Evolutionary conservation across 2,113 vertebrate species (phyloP).

Genomic region (Bombycilla garrulus): DNA sequence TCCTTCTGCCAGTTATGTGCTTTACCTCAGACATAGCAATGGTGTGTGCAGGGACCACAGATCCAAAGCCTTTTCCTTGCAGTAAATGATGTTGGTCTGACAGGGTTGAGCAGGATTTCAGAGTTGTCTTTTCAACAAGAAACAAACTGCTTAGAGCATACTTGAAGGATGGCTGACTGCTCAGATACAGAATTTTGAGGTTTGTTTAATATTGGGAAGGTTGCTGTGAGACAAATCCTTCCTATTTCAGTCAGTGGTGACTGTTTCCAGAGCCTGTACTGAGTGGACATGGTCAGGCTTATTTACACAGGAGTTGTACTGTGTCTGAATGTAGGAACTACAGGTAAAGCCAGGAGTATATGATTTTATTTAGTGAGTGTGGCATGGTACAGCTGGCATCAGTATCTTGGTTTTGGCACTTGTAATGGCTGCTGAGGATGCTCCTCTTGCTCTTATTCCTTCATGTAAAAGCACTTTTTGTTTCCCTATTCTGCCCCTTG

Average conservation of each 20-base stretch:
- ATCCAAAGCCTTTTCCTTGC: background rate
- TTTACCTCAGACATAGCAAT: background rate
- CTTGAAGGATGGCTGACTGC: background rate
- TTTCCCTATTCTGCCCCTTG: background rate
- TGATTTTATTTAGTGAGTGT: background rate
- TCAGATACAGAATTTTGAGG: rapidly evolving
- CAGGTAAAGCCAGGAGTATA: background rate
- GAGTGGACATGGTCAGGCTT: background rate
- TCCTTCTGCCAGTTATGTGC: background rate
- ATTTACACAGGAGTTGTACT: background rate
- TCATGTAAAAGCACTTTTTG: background rate
- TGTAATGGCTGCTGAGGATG: background rate
- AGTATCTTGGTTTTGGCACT: background rate
- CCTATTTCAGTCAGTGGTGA: background rate
- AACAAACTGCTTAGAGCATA: background rate
- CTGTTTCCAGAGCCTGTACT: background rate
- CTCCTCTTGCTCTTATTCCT: background rate
- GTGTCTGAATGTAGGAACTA: background rate
- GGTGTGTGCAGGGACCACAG: background rate
- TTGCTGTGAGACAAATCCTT: background rate
- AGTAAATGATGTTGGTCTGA: background rate
- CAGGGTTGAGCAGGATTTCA: background rate
- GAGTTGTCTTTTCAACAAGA: background rate
- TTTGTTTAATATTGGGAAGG: background rate
- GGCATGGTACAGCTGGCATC: background rate